These are phyloP conservation scores for Cyprinodon tularosa DNA, from an alignment of 2,113 vertebrate genomes.

Conservation along the genomic window DNA sequence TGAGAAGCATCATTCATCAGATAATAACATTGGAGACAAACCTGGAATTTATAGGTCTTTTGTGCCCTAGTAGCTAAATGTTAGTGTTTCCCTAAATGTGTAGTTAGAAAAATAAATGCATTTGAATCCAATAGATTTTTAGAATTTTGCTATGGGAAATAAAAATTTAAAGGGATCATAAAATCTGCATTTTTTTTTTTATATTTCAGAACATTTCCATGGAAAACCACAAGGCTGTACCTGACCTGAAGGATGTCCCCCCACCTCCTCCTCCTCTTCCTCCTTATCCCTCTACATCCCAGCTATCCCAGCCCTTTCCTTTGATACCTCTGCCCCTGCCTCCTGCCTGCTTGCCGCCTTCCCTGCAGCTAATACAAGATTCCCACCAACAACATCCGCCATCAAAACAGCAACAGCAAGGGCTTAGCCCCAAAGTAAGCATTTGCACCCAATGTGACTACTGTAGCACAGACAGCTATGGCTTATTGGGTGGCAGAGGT, in stretches of 20 bases:
- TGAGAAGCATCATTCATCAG: too few relatives aligned
- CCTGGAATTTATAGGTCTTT: too few relatives aligned
- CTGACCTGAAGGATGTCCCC: constrained; percentile 91
- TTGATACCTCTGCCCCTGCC: constrained; percentile 77
- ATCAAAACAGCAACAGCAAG: constrained; percentile 79
- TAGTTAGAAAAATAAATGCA: too few relatives aligned
- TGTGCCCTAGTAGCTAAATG: too few relatives aligned
- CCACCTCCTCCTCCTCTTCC: constrained; percentile 78
- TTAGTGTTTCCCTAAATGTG: too few relatives aligned
- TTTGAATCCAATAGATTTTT: too few relatives aligned
- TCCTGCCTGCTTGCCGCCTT: constrained; percentile 80
- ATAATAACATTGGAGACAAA: too few relatives aligned
- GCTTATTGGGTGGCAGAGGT: constrained; percentile 70
- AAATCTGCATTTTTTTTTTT: neutral
- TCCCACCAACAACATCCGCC: constrained; percentile 76
- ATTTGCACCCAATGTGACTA: constrained; percentile 85
- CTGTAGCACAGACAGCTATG: constrained; percentile 69
- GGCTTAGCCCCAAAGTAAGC: constrained; percentile 91
- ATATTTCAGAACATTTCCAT: constrained; percentile 86
- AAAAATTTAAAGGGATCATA: neutral
- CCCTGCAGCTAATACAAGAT: constrained; percentile 79
- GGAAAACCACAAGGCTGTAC: constrained; percentile 87
- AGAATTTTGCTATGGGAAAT: too few relatives aligned
- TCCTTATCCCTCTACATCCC: constrained; percentile 80
- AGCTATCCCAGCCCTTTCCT: constrained; percentile 84